Conservation (phyloP, 2,888 invertebrate genomes). For the Amphipoea lucens region DNA sequence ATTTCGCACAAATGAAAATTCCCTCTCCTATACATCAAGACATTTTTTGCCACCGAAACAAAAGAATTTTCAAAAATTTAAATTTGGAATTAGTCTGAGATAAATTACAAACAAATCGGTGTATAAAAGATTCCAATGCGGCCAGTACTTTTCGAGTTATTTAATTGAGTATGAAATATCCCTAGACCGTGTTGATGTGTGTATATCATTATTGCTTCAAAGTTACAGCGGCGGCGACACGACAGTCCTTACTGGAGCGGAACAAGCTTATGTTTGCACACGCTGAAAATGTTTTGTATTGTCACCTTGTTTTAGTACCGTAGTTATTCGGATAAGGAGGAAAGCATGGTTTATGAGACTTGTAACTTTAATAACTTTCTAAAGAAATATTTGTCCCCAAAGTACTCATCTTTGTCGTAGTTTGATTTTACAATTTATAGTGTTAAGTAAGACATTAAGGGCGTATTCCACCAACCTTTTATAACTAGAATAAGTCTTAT, state of each 20-base stretch:
- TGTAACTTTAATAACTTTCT: constrained; percentile 2
- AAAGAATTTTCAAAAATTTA: too few relatives aligned
- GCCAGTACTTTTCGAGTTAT: too few relatives aligned
- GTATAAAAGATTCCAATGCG: too few relatives aligned
- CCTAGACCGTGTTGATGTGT: too few relatives aligned
- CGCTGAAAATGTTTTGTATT: constrained; percentile 19
- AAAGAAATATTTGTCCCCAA: not conserved
- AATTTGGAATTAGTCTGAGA: too few relatives aligned
- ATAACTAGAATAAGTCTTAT: too few relatives aligned
- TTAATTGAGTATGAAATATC: too few relatives aligned
- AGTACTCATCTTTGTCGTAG: not conserved
- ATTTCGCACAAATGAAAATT: too few relatives aligned
- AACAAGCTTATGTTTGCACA: constrained; percentile 14
- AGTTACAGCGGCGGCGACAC: constrained; percentile 4
- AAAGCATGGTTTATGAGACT: not conserved
- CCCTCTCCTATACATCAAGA: too few relatives aligned
- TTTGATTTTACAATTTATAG: not conserved
- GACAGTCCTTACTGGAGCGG: constrained; percentile 17
- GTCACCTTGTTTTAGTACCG: constrained; percentile 9
- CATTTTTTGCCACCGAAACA: too few relatives aligned
- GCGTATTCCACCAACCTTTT: too few relatives aligned
- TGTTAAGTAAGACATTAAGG: not conserved
- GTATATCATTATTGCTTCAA: constrained; percentile 31
- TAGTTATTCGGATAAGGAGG: not conserved
- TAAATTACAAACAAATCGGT: too few relatives aligned